Evolutionary conservation across 2,888 invertebrate species (phyloP).

Genomic region (Lithophane leautieri): DNA sequence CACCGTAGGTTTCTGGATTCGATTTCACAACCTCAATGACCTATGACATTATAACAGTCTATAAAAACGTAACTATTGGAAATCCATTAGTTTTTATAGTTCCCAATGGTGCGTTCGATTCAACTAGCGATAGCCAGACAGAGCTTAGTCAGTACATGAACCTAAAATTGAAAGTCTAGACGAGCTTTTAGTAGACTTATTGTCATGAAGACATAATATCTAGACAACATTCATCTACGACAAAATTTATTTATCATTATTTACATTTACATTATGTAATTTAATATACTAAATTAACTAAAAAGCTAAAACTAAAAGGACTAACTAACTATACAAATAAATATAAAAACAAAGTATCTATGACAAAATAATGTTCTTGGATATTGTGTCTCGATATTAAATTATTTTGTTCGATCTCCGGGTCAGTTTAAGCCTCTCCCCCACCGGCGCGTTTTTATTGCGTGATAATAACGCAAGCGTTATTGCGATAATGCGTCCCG

Average conservation of each 20-base stretch:
- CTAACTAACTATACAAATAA: too few species aligned
- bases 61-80: constrained; percentile 36
- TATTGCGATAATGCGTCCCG: too few species aligned
- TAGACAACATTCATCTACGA: not conserved
- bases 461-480: too few species aligned
- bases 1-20: not conserved
- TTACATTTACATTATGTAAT: too few species aligned
- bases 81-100: constrained; percentile 49
- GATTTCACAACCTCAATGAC: not conserved
- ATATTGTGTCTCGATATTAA: not conserved
- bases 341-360: too few species aligned
- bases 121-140: constrained; percentile 8
- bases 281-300: too few species aligned
- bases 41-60: constrained; percentile 1
- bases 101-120: constrained; percentile 24
- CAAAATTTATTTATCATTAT: too few species aligned
- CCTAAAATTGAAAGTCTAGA: constrained; percentile 51
- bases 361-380: not conserved
- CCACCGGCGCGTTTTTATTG: too few species aligned
- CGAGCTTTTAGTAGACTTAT: constrained; percentile 30
- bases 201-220: not conserved
- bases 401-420: too few species aligned
- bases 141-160: constrained; percentile 34
- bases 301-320: too few species aligned
- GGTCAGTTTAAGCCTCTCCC: too few species aligned